Conservation (phyloP, 2,888 invertebrate genomes). For the Homarus gammarus region DNA sequence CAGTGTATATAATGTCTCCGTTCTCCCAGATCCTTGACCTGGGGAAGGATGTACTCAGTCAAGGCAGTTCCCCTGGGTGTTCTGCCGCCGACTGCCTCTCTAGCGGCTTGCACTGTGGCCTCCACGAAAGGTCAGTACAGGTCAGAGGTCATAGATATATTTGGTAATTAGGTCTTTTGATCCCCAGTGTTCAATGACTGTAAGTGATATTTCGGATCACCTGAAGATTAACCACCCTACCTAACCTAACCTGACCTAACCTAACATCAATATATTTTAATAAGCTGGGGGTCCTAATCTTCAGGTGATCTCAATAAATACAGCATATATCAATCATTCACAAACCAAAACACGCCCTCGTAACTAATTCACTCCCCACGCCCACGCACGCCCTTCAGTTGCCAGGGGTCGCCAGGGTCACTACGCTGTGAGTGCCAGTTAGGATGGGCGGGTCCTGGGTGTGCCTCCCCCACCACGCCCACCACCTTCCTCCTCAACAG, state of each 20-base stretch:
- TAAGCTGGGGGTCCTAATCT: too few species aligned
- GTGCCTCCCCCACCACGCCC: constrained; percentile 28
- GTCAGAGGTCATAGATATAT: too few species aligned
- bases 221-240: too few species aligned
- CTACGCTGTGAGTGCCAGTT: constrained; percentile 69
- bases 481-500: constrained; percentile 45
- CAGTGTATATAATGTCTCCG: too few species aligned
- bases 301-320: too few species aligned
- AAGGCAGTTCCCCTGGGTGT: constrained; percentile 36
- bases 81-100: constrained; percentile 21
- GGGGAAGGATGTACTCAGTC: constrained; percentile 32
- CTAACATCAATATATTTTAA: too few species aligned
- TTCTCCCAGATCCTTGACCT: constrained; percentile 49
- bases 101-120: constrained; percentile 21
- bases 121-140: constrained; percentile 33
- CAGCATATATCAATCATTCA: too few species aligned
- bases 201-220: too few species aligned
- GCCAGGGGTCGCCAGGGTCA: constrained; percentile 52
- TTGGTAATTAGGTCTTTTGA: too few species aligned
- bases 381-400: constrained; percentile 22
- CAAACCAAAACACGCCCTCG: too few species aligned
- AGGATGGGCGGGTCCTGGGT: constrained; percentile 49
- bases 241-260: too few species aligned
- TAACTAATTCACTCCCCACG: background rate
- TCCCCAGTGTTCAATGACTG: background rate